These are phyloP conservation scores for Sternarchorhynchus goeldii DNA, from an alignment of 2,797 vertebrate genomes.

Conservation along the genomic window DNA sequence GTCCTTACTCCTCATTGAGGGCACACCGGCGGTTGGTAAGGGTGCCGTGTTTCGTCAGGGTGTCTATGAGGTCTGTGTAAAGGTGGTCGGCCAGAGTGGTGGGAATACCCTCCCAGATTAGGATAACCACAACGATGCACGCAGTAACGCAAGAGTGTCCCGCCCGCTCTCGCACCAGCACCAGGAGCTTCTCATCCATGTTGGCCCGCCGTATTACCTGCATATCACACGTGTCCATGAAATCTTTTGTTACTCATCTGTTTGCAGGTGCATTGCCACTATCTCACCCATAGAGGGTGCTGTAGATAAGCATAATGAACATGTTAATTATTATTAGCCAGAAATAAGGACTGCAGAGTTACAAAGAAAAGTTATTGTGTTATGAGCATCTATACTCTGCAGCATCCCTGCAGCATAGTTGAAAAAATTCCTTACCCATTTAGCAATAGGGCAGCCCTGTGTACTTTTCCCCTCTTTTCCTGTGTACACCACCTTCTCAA, in stretches of 20 bases:
- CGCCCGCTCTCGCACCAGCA: constrained; percentile 88
- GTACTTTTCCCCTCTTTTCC: constrained; percentile 99
- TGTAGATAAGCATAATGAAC: constrained; percentile 24
- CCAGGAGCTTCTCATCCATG: constrained; percentile 91
- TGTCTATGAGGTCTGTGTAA: constrained; percentile 87
- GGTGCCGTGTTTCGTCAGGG: constrained; percentile 86
- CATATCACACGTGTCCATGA: constrained; percentile 21
- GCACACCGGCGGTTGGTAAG: constrained; percentile 92
- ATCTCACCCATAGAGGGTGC: constrained; percentile 35
- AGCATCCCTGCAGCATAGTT: not conserved
- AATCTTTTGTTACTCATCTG: not conserved
- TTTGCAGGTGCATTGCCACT: not conserved
- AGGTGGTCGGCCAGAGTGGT: constrained; percentile 83
- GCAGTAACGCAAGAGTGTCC: constrained; percentile 89
- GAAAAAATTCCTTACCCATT: constrained; percentile 85
- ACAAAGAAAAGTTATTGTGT: not conserved
- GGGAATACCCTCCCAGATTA: constrained; percentile 94
- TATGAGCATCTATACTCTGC: not conserved
- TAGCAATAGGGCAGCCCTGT: constrained; percentile 98
- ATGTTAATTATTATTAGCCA: constrained; percentile 1
- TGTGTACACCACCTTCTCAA: constrained; percentile 95
- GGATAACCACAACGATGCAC: constrained; percentile 90
- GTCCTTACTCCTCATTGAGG: constrained; percentile 95
- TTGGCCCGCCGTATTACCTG: constrained; percentile 91
- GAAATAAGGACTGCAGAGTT: not conserved